A percentile compares a stretch with the other conserved stretches of the same genome.
These are phyloP conservation scores for Eretmocerus hayati DNA, from an alignment of 2,888 invertebrate genomes.

Conservation along the genomic window DNA sequence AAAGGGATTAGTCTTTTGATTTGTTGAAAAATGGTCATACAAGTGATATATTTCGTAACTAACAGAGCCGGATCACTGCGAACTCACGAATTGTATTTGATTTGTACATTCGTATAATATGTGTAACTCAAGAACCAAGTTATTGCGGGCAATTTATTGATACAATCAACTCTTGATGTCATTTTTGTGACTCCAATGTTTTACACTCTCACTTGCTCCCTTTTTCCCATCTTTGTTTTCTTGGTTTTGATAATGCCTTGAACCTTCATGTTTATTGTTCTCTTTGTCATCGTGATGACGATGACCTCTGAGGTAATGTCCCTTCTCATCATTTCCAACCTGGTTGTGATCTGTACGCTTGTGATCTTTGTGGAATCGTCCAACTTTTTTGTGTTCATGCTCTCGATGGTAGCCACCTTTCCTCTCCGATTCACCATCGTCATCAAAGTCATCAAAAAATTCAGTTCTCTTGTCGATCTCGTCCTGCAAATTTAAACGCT, in stretches of 20 bases:
- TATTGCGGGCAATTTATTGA: no score
- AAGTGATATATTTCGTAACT: no score
- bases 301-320: slow-evolving; percentile 53
- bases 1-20: no score
- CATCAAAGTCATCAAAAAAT: slow-evolving; percentile 69
- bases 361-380: slow-evolving; percentile 53
- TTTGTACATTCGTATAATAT: no score
- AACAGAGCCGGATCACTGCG: no score
- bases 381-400: slow-evolving; percentile 53
- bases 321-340: slow-evolving; percentile 53
- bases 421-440: slow-evolving; percentile 60
- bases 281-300: slow-evolving; percentile 53
- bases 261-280: slow-evolving; percentile 53
- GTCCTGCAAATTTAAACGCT: slow-evolving; percentile 48
- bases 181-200: slow-evolving; percentile 56
- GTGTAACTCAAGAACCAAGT: no score
- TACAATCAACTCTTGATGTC: slow-evolving; percentile 23
- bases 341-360: slow-evolving; percentile 50
- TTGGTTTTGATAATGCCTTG: slow-evolving; percentile 53
- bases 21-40: no score
- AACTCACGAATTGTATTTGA: no score
- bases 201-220: slow-evolving; percentile 48
- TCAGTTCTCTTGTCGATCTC: slow-evolving; percentile 69
- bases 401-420: slow-evolving; percentile 57
- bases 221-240: slow-evolving; percentile 47